These are phyloP conservation scores for Ceyx cyanopectus DNA, from an alignment of 2,113 vertebrate genomes.

Conservation along the genomic window DNA sequence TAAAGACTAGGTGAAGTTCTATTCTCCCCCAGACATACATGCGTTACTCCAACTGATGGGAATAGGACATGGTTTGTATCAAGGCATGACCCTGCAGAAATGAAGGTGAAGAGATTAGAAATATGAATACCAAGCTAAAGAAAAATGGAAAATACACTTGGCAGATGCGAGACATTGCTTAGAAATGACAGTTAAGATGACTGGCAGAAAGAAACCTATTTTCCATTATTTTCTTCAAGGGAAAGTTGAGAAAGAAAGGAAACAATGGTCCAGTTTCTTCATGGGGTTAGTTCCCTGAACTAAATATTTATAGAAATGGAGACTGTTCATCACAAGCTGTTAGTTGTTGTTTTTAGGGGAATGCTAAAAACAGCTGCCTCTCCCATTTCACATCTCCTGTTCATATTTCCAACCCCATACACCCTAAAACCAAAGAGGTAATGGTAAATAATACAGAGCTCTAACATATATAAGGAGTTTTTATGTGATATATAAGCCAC, in stretches of 20 bases:
- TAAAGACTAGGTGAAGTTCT: background rate
- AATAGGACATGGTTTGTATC: background rate
- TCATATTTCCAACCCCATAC: background rate
- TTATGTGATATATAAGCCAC: background rate
- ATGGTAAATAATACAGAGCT: background rate
- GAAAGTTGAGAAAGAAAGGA: background rate
- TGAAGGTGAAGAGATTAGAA: background rate
- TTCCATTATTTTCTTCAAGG: background rate
- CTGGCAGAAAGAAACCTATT: background rate
- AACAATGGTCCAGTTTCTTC: background rate
- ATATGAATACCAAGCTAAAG: background rate
- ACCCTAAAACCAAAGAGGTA: background rate
- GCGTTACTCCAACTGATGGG: background rate
- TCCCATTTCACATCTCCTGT: background rate
- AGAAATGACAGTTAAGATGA: background rate
- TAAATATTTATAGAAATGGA: background rate
- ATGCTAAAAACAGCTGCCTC: background rate
- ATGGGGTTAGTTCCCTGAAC: background rate
- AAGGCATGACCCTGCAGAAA: background rate
- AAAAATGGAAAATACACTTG: background rate
- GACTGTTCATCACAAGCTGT: background rate
- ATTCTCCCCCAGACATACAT: background rate
- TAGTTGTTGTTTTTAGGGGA: background rate
- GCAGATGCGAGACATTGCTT: background rate
- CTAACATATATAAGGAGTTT: background rate